These are phyloP conservation scores for Agonopterix arenella DNA, from an alignment of 2,888 invertebrate species.

Conservation along the genomic window DNA sequence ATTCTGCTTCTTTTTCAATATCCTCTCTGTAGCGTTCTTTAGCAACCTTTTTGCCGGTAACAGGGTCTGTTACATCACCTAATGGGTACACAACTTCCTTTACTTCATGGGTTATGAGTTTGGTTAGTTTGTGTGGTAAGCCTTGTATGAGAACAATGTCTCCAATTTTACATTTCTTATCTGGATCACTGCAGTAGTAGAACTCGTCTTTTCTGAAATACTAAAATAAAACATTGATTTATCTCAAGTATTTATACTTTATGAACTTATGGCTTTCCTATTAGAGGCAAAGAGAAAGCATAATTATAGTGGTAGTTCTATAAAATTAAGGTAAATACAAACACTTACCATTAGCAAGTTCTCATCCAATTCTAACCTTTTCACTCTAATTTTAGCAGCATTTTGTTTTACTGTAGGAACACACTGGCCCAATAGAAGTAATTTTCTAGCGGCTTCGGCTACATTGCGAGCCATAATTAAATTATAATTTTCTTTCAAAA, in stretches of 20 bases:
- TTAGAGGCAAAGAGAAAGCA: not conserved
- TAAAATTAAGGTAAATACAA: no score
- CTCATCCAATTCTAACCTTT: conserved; percentile 84
- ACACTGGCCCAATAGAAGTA: conserved; percentile 85
- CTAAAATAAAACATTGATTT: conserved; percentile 61
- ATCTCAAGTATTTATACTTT: not conserved
- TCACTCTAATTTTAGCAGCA: conserved; percentile 87
- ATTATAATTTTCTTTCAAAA: not conserved
- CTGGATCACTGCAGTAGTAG: conserved; percentile 87
- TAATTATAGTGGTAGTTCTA: no score
- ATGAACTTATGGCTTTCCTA: not conserved
- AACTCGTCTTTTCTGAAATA: conserved; percentile 86
- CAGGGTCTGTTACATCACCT: conserved; percentile 91
- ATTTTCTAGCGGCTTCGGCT: conserved; percentile 63
- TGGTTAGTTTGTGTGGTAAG: conserved; percentile 83
- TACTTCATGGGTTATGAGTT: conserved; percentile 87
- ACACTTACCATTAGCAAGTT: conserved; percentile 84
- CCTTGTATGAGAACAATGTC: conserved; percentile 88
- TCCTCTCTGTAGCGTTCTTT: conserved; percentile 85
- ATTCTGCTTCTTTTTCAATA: conserved; percentile 79
- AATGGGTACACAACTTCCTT: conserved; percentile 87
- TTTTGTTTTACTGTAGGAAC: conserved; percentile 86
- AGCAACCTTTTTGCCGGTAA: conserved; percentile 88
- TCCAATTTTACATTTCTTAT: conserved; percentile 86
- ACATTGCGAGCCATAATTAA: conserved; percentile 50